Evolutionary conservation across 2,888 invertebrate genomes (phyloP).

Genomic region (Clistopyga incitator): DNA sequence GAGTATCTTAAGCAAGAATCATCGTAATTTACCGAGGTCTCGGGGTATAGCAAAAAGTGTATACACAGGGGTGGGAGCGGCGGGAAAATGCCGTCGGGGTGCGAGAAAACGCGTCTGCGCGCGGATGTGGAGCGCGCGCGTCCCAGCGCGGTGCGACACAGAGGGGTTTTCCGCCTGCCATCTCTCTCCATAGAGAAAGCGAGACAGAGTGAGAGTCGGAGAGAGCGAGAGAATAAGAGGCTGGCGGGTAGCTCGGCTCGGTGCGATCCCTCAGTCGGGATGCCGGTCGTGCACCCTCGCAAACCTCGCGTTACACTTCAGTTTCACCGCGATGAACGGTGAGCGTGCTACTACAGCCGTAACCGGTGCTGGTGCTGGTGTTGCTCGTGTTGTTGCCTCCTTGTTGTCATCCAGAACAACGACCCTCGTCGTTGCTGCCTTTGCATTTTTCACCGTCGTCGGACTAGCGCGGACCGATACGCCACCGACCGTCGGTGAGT

Average conservation of each 20-base stretch:
- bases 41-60: neutral
- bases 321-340: slow-evolving; percentile 79
- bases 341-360: slow-evolving; percentile 72
- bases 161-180: slow-evolving; percentile 39
- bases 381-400: slow-evolving; percentile 44
- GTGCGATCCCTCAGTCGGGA: slow-evolving; percentile 82
- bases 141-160: slow-evolving; percentile 71
- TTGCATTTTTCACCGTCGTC: slow-evolving; percentile 68
- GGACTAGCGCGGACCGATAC: slow-evolving; percentile 73
- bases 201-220: slow-evolving; percentile 42
- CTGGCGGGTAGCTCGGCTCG: slow-evolving; percentile 57
- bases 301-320: slow-evolving; percentile 77
- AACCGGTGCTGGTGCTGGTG: slow-evolving; percentile 56
- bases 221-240: slow-evolving; percentile 49
- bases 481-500: slow-evolving; percentile 76
- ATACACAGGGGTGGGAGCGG: slow-evolving; percentile 71
- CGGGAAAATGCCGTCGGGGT: slow-evolving; percentile 54
- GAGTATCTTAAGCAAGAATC: neutral
- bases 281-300: slow-evolving; percentile 82
- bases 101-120: slow-evolving; percentile 66
- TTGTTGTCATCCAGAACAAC: slow-evolving; percentile 42
- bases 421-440: slow-evolving; percentile 39
- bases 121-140: slow-evolving; percentile 56
- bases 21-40: neutral
- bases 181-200: slow-evolving; percentile 22